A percentile compares a stretch with the other conserved stretches of the same genome.
These are phyloP conservation scores for Epinotia bilunana DNA, from an alignment of 2,888 invertebrate genomes.

Conservation along the genomic window DNA sequence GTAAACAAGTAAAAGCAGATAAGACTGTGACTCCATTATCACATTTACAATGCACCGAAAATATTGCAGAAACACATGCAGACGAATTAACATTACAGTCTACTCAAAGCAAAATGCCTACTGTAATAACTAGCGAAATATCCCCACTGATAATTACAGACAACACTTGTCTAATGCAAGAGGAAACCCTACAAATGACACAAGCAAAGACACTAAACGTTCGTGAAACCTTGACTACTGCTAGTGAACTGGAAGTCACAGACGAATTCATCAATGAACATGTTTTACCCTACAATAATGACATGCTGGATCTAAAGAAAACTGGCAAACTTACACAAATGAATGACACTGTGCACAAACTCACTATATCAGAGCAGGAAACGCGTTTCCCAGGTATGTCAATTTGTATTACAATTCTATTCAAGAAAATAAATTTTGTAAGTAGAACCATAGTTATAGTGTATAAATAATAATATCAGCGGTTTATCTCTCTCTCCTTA, in stretches of 20 bases:
- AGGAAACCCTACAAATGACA: conserved; percentile 65
- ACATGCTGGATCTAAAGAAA: conserved; percentile 54
- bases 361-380: conserved; percentile 70
- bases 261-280: conserved; percentile 71
- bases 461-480: background rate
- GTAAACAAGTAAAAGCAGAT: conserved; percentile 63
- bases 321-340: conserved; percentile 60
- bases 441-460: background rate
- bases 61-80: conserved; percentile 61
- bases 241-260: conserved; percentile 66
- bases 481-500: background rate
- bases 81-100: conserved; percentile 61
- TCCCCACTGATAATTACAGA: conserved; percentile 72
- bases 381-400: conserved; percentile 63
- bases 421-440: background rate
- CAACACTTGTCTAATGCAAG: conserved; percentile 68
- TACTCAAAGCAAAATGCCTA: conserved; percentile 59
- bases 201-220: conserved; percentile 63
- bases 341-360: conserved; percentile 53
- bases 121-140: conserved; percentile 63
- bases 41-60: conserved; percentile 74
- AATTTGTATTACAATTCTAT: background rate
- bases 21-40: conserved; percentile 64
- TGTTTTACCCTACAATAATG: conserved; percentile 57
- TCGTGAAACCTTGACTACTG: conserved; percentile 62